Conservation (phyloP, 2,888 invertebrate species). For the Sinodicranocentrus sp. region DNA sequence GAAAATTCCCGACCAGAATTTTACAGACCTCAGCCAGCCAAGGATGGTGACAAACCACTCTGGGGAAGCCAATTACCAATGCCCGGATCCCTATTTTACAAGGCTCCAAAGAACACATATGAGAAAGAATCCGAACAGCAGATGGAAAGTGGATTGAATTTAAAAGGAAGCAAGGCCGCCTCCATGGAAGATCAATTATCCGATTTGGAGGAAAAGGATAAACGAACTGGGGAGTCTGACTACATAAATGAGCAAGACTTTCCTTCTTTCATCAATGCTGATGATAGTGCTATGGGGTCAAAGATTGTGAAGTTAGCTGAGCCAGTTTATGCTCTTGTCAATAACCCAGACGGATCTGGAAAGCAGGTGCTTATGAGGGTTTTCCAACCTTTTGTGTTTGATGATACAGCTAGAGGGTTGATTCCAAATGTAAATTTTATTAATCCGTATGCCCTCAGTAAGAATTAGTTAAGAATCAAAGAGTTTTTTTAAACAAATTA, state of each 20-base stretch:
- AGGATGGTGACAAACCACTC: neutral
- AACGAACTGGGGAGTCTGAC: neutral
- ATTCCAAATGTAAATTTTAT: constrained; percentile 12
- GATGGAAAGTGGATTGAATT: too few relatives aligned
- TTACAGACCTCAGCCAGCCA: neutral
- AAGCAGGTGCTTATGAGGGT: constrained; percentile 50
- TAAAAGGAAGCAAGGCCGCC: too few relatives aligned
- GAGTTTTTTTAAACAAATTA: neutral
- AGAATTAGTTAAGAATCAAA: neutral
- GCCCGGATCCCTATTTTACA: neutral
- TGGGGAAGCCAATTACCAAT: neutral
- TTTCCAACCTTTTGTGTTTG: constrained; percentile 36
- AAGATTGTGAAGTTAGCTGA: constrained; percentile 34
- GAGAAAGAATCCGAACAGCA: too few relatives aligned
- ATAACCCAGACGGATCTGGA: constrained; percentile 29
- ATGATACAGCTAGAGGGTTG: constrained; percentile 18
- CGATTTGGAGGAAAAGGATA: neutral
- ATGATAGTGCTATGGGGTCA: constrained; percentile 27
- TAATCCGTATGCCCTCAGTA: constrained; percentile 8
- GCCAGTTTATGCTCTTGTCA: constrained; percentile 46
- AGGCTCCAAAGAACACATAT: too few relatives aligned
- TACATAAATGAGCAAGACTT: constrained; percentile 26
- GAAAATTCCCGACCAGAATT: neutral
- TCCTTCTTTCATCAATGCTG: constrained; percentile 31
- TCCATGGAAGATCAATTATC: too few relatives aligned